Evolutionary conservation across 2,113 vertebrate species (phyloP).

Genomic region (Coptodon rendalli): DNA sequence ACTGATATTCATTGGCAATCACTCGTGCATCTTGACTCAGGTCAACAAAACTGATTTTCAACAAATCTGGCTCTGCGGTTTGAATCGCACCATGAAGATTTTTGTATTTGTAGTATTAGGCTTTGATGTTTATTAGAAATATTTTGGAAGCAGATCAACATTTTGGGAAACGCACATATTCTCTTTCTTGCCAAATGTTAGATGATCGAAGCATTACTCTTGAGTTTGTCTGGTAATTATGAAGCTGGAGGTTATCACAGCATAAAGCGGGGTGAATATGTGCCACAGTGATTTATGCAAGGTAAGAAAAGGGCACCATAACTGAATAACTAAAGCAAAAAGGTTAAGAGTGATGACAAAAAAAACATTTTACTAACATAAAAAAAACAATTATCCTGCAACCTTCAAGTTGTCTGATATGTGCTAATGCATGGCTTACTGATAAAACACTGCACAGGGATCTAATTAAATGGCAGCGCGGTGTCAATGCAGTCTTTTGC

Average conservation of each 20-base stretch:
- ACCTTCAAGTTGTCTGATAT: background rate
- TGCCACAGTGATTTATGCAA: background rate
- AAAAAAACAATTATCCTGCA: background rate
- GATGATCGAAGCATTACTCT: background rate
- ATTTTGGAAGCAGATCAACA: background rate
- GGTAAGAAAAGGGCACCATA: background rate
- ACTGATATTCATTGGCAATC: conserved; percentile 11
- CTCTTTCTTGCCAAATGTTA: background rate
- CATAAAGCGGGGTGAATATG: background rate
- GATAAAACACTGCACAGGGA: background rate
- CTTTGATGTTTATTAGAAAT: background rate
- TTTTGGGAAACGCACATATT: background rate
- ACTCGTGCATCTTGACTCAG: background rate
- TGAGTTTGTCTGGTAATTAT: background rate
- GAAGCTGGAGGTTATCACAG: background rate
- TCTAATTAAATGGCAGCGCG: background rate
- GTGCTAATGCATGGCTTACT: background rate
- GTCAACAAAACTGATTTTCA: background rate
- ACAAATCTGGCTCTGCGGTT: background rate
- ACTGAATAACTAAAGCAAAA: background rate
- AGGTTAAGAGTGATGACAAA: background rate
- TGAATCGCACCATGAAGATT: background rate
- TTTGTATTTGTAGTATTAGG: background rate
- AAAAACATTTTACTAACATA: background rate
- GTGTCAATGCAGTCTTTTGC: background rate